phyloP scores from a whole-genome alignment of 2,888 invertebrate genomes.

The Lasioglossum morio region DNA sequence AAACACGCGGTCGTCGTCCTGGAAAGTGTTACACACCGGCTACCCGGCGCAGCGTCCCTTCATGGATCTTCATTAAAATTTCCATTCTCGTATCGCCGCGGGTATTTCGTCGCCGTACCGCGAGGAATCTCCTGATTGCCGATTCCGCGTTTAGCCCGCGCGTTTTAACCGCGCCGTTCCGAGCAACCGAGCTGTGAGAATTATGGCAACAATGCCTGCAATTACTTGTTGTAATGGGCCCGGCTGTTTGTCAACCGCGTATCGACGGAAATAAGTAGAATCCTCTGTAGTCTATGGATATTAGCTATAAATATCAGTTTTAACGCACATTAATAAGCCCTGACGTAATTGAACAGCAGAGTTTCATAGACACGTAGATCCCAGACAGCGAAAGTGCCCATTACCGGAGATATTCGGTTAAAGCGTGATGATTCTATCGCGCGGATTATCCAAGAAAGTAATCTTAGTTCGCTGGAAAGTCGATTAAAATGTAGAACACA shows the following conservation, averaged over 20 bases:
- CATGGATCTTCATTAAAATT: constrained; percentile 41
- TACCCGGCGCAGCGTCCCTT: too few species aligned
- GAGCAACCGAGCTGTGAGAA: background rate
- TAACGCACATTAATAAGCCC: too few species aligned
- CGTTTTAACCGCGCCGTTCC: background rate
- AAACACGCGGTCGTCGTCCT: background rate
- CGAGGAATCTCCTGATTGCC: background rate
- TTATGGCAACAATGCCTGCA: background rate
- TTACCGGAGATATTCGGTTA: background rate
- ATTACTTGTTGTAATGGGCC: background rate
- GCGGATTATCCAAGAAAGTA: background rate
- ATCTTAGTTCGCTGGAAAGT: background rate
- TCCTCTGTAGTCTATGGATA: background rate
- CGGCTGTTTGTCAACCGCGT: background rate
- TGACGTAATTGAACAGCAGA: background rate
- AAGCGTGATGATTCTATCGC: background rate
- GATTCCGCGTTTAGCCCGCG: background rate
- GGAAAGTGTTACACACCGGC: background rate
- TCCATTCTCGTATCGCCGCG: constrained; percentile 12
- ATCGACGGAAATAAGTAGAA: background rate
- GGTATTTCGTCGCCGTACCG: background rate
- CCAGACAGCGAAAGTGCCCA: background rate
- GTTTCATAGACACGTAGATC: background rate
- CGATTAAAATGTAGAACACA: constrained; percentile 8
- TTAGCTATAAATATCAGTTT: background rate